Conservation (phyloP, 2,113 vertebrate genomes). For the Uropsilus gracilis region DNA sequence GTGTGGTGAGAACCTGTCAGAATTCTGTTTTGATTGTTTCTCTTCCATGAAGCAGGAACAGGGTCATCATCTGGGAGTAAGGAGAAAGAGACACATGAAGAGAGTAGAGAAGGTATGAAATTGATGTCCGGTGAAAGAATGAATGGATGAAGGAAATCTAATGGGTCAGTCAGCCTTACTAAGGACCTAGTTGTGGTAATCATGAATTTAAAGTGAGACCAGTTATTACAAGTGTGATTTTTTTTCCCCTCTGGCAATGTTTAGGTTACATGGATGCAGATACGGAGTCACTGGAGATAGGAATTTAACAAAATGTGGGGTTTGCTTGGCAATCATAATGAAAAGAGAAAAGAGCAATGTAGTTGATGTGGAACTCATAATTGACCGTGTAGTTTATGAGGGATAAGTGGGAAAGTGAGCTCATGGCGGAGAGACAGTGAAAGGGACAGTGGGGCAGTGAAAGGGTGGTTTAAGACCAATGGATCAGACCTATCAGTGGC, state of each 20-base stretch:
- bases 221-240: background rate
- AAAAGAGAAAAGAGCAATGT: background rate
- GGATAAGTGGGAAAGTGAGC: background rate
- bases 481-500: background rate
- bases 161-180: background rate
- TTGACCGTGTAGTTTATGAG: background rate
- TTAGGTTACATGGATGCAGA: background rate
- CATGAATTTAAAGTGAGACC: background rate
- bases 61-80: background rate
- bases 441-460: background rate
- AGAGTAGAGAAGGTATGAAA: background rate
- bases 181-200: slow-evolving; percentile 44
- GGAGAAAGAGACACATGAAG: slow-evolving; percentile 28
- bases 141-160: background rate
- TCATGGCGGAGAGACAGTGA: background rate
- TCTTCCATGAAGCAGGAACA: slow-evolving; percentile 27
- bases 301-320: background rate
- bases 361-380: background rate
- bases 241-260: background rate
- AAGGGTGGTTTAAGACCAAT: background rate
- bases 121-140: background rate
- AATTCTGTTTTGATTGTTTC: slow-evolving; percentile 10
- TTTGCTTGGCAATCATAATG: slow-evolving; percentile 8
- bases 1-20: background rate
- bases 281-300: slow-evolving; percentile 7